Evolutionary conservation across 2,113 vertebrate species (phyloP).

Genomic region (Thunnus thynnus): DNA sequence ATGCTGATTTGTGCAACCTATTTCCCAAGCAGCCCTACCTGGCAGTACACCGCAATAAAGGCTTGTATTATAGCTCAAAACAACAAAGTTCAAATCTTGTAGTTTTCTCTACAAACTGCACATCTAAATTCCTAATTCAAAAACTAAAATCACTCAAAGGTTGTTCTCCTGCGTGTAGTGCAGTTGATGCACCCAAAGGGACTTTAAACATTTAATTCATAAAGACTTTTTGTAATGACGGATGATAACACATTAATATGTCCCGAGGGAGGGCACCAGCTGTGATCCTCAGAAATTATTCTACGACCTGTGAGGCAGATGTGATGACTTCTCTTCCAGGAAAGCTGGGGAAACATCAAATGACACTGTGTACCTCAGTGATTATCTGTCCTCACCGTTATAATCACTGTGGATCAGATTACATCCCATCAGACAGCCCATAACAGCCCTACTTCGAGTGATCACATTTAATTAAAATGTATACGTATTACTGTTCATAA

Average conservation of each 20-base stretch:
- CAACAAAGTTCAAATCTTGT: slow-evolving; percentile 37
- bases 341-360: slow-evolving; percentile 43
- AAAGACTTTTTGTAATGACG: slow-evolving; percentile 70
- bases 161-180: slow-evolving; percentile 8
- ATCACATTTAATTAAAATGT: slow-evolving; percentile 38
- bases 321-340: slow-evolving; percentile 55
- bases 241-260: slow-evolving; percentile 67
- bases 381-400: slow-evolving; percentile 41
- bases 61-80: slow-evolving; percentile 35
- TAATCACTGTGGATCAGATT: slow-evolving; percentile 42
- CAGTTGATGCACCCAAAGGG: slow-evolving; percentile 56
- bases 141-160: slow-evolving; percentile 22
- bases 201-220: slow-evolving; percentile 65
- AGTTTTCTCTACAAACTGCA: slow-evolving; percentile 28
- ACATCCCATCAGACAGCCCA: slow-evolving; percentile 40
- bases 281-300: slow-evolving; percentile 66
- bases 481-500: not conserved
- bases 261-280: slow-evolving; percentile 66
- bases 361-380: slow-evolving; percentile 13
- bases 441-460: not conserved
- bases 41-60: slow-evolving; percentile 41
- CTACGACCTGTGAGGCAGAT: slow-evolving; percentile 66
- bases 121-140: slow-evolving; percentile 44
- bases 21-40: slow-evolving; percentile 50
- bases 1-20: slow-evolving; percentile 40